Base-by-base conservation (phyloP, 2,888 invertebrate genomes). In the Habrosyne pyritoides region DNA sequence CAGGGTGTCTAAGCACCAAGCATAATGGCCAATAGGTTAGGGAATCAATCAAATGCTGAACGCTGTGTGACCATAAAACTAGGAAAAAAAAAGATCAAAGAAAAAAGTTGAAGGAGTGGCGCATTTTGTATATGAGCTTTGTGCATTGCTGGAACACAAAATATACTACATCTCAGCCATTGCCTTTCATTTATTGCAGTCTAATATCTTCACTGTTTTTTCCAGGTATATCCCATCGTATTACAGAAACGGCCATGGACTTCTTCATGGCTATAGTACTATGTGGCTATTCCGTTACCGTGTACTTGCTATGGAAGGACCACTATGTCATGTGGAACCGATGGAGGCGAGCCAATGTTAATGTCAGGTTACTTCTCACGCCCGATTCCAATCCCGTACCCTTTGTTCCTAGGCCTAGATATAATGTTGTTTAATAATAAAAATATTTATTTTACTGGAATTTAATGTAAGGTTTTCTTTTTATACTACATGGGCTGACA, bases 271-370 rank as follows among this genome's bases (percentile, higher is more conserved):
- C 91, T 0, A 91, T 95, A 60, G 94, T 95, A 4, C 79, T 94
- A 5, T 87, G 94, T 55, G 95, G 95, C 0, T 96, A 95, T 75
- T 79, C 93, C 0, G 91, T 94, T 18, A 95, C 95, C 0, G 91
- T 95, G 5, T 95, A 95, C 77, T 82, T 95, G 24, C 85, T 95
- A 8, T 91, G 94, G 80, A 94, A 94, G 78, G 95, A 95, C 70
- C 95, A 95, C 68, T 91, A 95, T 68, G 87, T 93, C 14, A 94
- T 95, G 70, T 96, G 96, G 95, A 95, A 95, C 75, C 89, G 94
- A 47, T 96, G 95, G 95, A 93, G 95, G 84, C 92, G 93, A 33
- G 93, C 93, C 53, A 94, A 95, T 36, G 94, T 95, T 21, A 94
- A 95, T 73, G 94, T 95, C 47, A 89, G 94, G 50, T 82, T 95